phyloP scores from a whole-genome alignment of 2,113 vertebrate genomes.

The Empidonax alnorum region DNA sequence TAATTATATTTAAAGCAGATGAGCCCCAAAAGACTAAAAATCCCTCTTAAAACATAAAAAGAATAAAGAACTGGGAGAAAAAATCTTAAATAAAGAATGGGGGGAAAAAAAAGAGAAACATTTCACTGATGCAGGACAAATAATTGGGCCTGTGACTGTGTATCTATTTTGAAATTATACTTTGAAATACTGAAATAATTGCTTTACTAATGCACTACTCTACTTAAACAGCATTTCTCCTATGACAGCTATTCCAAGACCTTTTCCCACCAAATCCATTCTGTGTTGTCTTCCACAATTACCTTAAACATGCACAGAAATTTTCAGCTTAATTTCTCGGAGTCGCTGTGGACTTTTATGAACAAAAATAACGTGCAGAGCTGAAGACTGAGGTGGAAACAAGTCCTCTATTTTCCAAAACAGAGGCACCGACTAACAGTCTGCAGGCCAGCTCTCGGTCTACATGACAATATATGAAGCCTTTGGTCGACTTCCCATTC shows the following conservation, averaged over 20 bases:
- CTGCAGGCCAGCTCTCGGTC: background rate
- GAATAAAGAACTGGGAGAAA: background rate
- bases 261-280: background rate
- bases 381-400: background rate
- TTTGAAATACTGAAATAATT: background rate
- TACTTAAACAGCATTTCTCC: background rate
- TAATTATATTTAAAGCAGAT: background rate
- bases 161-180: background rate
- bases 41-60: background rate
- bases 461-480: background rate
- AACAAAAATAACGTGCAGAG: background rate
- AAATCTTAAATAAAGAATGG: background rate
- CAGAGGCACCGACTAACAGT: background rate
- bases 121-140: background rate
- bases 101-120: background rate
- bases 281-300: background rate
- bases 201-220: background rate
- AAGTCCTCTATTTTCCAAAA: background rate
- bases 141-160: background rate
- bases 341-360: background rate
- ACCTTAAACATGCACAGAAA: background rate
- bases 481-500: background rate
- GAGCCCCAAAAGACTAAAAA: background rate
- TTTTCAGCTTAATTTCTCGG: background rate
- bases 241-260: background rate